A percentile compares a stretch with the other conserved stretches of the same genome.
Conservation (phyloP, 2,113 vertebrate genomes). For the Oncorhynchus mykiss region DNA sequence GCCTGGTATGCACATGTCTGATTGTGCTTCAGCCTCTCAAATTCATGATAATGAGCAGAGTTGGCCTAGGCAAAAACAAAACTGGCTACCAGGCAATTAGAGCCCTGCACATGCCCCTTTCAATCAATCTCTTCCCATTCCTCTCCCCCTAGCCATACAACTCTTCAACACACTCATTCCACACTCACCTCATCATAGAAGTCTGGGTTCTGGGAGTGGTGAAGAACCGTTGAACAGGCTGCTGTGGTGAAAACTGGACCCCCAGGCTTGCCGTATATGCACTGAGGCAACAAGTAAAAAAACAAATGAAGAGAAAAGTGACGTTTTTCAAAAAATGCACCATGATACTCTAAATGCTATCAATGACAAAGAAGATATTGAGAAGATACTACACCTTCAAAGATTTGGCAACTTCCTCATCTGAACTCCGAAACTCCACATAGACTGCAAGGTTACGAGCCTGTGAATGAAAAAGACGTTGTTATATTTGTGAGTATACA, state of each 20-base stretch:
- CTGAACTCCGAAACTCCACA: constrained; percentile 91
- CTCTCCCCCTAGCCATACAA: background rate
- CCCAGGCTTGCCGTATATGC: constrained; percentile 95
- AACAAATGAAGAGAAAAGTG: background rate
- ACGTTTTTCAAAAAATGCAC: too few species aligned
- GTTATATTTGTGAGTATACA: background rate
- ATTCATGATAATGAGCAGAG: too few species aligned
- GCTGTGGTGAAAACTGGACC: constrained; percentile 85
- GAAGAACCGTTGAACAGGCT: constrained; percentile 87
- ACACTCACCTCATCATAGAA: constrained; percentile 92
- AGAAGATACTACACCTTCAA: constrained; percentile 80
- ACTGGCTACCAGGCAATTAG: background rate
- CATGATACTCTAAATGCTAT: too few species aligned
- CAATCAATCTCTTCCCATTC: background rate
- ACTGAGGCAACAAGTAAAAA: constrained; percentile 66
- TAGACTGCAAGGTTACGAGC: constrained; percentile 94
- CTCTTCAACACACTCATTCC: background rate
- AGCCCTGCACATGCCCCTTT: background rate
- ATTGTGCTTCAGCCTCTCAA: too few species aligned
- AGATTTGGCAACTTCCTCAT: constrained; percentile 87
- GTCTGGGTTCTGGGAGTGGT: constrained; percentile 96
- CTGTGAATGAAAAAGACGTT: constrained; percentile 65
- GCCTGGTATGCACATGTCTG: too few species aligned
- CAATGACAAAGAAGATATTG: background rate
- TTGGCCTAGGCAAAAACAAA: too few species aligned